Base-by-base conservation (phyloP, 1,140 invertebrate species). In the Leptinotarsa defecta region DNA sequence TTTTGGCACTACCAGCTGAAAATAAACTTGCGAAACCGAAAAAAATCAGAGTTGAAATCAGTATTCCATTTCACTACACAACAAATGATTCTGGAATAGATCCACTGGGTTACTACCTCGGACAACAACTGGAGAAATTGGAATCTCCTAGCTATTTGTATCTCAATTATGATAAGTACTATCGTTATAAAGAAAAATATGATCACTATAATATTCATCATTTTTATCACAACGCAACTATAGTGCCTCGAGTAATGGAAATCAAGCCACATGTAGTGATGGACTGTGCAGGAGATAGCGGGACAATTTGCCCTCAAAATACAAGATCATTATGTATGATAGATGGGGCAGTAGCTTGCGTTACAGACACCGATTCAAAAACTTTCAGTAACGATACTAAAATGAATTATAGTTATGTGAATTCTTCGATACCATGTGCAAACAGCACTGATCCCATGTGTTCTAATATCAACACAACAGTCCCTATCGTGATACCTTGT, bases 261-360 rank as follows among this genome's bases (percentile, higher is more conserved):
- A 62, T 79, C 17, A 61, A 48, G 27, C 49, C 75, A 3, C 74
- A 75, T 71, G 22, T 68, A 4, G 73, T 77, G 17, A 70, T 76
- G 20, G 63, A 24, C 13, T 79, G 78, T 48, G 68, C 68, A 49
- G 76, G 76, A 20, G 76, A 77, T 19, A 75, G 43, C 24, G 43
- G 43, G 13, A 73, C 65, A 8, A 20, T 79, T 19, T 79, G 78
- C 64, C 73, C 76, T 24, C 15, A 61, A 1, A 74, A 79, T 43
- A 79, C 73, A 5, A 68, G 69, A 27, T 68, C 78, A 17, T 61
- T 79, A n/a, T 79, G 78, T 64, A 69, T 75, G 6, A 34, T n/a
- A 15, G 74, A 74, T n/a, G 78, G 78, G 20, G 61, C 78, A 13
- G 24, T 79, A 48, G 74, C 74, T 73, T 79, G 78, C 74, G 75